These are phyloP conservation scores for Julus scanicus DNA, from an alignment of 2,888 invertebrate species.

Conservation along the genomic window DNA sequence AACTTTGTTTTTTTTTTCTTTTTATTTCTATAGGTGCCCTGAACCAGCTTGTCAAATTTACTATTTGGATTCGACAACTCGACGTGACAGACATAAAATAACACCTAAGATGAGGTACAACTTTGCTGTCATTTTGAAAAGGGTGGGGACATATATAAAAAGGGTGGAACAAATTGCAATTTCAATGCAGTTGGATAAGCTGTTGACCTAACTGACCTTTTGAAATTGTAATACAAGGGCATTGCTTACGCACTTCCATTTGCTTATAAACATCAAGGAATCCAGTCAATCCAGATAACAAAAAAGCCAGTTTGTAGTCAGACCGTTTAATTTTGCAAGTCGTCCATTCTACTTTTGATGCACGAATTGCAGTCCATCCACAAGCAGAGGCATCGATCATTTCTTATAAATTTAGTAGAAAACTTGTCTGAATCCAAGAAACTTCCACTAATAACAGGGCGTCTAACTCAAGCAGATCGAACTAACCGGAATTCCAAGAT, in stretches of 20 bases:
- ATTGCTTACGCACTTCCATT: background rate
- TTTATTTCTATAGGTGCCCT: background rate
- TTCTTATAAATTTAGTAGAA: no score
- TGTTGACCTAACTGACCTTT: constrained; percentile 2
- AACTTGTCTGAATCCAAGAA: no score
- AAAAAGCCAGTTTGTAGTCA: background rate
- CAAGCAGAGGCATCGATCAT: no score
- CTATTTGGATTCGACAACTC: background rate
- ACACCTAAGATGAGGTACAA: background rate
- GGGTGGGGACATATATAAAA: background rate
- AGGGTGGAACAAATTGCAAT: constrained; percentile 1
- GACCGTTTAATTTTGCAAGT: background rate
- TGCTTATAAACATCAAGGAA: background rate
- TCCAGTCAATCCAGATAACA: background rate
- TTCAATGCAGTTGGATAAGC: background rate
- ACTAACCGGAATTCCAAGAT: no score
- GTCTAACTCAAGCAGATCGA: no score
- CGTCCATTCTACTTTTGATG: background rate
- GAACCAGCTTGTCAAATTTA: background rate
- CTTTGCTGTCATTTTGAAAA: background rate
- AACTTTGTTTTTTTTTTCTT: background rate
- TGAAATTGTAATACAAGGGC: background rate
- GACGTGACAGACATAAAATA: no score
- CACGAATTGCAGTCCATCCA: no score
- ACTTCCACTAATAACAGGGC: no score